Evolutionary conservation across 1,140 invertebrate species (phyloP).

Genomic region (Melanaphis sacchari): DNA sequence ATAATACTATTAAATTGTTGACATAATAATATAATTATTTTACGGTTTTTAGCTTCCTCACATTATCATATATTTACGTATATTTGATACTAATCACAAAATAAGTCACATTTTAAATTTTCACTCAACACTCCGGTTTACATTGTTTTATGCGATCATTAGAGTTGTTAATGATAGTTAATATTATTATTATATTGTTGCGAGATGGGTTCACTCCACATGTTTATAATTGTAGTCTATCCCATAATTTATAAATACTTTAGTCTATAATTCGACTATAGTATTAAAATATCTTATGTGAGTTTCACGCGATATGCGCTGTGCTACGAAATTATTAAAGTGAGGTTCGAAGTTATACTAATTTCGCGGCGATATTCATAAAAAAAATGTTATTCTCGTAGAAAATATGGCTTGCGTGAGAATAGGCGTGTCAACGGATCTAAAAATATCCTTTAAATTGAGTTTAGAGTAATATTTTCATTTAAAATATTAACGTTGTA

Average conservation of each 20-base stretch:
- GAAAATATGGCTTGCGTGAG: conserved; percentile 11
- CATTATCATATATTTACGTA: not conserved
- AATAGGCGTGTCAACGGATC: not conserved
- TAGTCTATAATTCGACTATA: not conserved
- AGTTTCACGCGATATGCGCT: not conserved
- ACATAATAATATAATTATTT: not conserved
- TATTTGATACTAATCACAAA: not conserved
- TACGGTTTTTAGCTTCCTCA: not conserved
- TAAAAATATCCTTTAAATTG: not conserved
- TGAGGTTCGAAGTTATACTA: not conserved
- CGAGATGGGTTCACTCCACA: not conserved
- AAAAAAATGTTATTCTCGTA: not conserved
- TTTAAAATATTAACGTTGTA: not conserved
- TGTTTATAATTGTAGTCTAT: not conserved
- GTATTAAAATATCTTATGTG: not conserved
- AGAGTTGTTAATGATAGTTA: not conserved
- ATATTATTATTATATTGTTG: not conserved
- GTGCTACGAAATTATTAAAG: not conserved
- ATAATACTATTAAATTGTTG: not conserved
- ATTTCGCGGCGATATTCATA: not conserved
- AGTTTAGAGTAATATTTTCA: not conserved
- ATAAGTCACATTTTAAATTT: not conserved
- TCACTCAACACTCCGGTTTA: not conserved
- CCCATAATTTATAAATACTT: not conserved
- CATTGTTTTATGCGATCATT: not conserved